Base-by-base conservation (phyloP, 2,113 vertebrate species). In the Carassius gibelio region DNA sequence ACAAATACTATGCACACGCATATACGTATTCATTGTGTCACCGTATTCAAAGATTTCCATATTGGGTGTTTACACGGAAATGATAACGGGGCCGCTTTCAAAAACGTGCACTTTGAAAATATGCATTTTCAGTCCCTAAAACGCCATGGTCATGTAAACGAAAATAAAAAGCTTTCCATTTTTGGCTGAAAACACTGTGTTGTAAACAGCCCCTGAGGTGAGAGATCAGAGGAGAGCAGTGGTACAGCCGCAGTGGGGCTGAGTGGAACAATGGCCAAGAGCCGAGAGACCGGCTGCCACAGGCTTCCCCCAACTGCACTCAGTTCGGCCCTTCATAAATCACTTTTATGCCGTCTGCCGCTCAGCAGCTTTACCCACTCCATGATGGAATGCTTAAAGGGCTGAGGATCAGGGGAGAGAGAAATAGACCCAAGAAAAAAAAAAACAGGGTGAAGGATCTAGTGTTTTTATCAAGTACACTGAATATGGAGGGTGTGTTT, bases 251-350 rank as follows among this genome's bases (percentile, higher is more conserved):
- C 92, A 93, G 91, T 90, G 88, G 90, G 88, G 88, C 91, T 91
- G 50, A 79, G 11, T 9, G 85, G 91, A 91, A 92, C 91, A 94
- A 92, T 93, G 90, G 88, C 87, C 87, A 88, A 79, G 88, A 92
- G 89, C 93, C 92, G 87, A 91, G 88, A 91, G 91, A 85, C 90
- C 82, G 79, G 81, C 91, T 86, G 90, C 92, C 92, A 90, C 89
- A 88, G 91, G 91, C 92, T 93, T 91, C 84, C 91, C 91, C 92
- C 90, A 79, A 89, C 88, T 90, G 85, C 89, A 90, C 84, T 88
- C 88, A 91, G 91, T 91, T 50, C 89, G 89, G 87, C 90, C 92
- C 92, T 92, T 93, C 90, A 95, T 94, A 94, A 94, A 94, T 95
- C 94, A 94, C 91, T 92, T 94, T 94, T 92, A 93, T 92, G 91